Base-by-base conservation (phyloP, 2,888 invertebrate species). In the Caenorhabditis angaria region DNA sequence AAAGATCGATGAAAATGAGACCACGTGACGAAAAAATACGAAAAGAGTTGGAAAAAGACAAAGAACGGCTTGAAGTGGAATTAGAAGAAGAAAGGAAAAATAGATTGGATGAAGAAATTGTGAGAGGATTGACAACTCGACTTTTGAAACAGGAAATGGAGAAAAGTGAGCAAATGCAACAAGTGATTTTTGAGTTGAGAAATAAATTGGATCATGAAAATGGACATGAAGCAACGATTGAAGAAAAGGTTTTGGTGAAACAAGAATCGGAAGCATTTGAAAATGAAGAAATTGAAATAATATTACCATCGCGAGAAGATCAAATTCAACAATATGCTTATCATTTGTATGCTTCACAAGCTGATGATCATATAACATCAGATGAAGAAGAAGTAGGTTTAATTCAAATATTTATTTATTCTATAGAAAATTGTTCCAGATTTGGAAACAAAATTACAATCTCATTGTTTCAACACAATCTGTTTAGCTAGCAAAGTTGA, bases 391-490 rank as follows among this genome's bases (percentile, higher is more conserved):
- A 71, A 25, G 58, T 58, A 2, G 12, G 24, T 32, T 56, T 22
- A 6, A n/a, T n/a, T n/a, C n/a, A n/a, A n/a, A n/a, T n/a, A n/a
- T n/a, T n/a, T n/a, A n/a, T n/a, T n/a, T n/a, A n/a, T n/a, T n/a
- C n/a, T n/a, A 41, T 12, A 41, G 10, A 14, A 41, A 41, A 12
- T 14, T 10, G 10, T 54, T 54, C 1, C 55, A 62, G 62, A 69
- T 73, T 24, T 73, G 73, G 73, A 68, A 69, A 27, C 72, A 76
- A 29, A 81, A 82, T 41, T 81, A 75, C 50, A 71, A 71, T 61
- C 60, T 82, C 32, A 80, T 82, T 27, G 70, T 82, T 8, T 82
- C 82, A 22, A 82, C 82, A 10, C 82, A 82, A 63, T 82, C 82
- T 55, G 70, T 79, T 22, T 78, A 50, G 74, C 29, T 61, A 84